Evolutionary conservation across 30 jellyfish, hydroid and myxozoan genomes (phyloP).

Genomic region (Haliclystus octoradiatus): DNA sequence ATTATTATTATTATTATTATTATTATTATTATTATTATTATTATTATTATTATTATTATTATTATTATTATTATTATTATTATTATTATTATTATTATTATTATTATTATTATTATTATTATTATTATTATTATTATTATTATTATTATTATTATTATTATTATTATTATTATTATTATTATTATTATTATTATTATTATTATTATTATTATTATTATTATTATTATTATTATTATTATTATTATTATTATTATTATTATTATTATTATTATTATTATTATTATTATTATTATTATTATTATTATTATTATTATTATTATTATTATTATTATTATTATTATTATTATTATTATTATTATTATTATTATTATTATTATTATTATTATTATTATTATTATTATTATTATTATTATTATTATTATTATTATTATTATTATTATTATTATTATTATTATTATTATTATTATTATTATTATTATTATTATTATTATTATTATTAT

Average conservation of each 20-base stretch:
- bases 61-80: not conserved
- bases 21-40: not conserved
- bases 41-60: not conserved
- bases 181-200: not conserved
- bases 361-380: not conserved
- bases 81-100: not conserved
- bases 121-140: not conserved
- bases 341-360: not conserved
- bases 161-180: not conserved
- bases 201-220: not conserved
- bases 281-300: not conserved
- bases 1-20: not conserved
- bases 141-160: not conserved
- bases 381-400: not conserved
- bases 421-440: not conserved
- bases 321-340: not conserved
- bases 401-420: not conserved
- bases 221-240: not conserved
- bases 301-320: not conserved
- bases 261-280: not conserved
- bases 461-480: not conserved
- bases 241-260: not conserved
- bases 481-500: not conserved
- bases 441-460: not conserved
- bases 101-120: not conserved